Percentiles rank a stretch among this genome's conserved stretches.
Evolutionary conservation across 2,797 vertebrate species (phyloP).

Genomic region (Chloroceryle amazona): DNA sequence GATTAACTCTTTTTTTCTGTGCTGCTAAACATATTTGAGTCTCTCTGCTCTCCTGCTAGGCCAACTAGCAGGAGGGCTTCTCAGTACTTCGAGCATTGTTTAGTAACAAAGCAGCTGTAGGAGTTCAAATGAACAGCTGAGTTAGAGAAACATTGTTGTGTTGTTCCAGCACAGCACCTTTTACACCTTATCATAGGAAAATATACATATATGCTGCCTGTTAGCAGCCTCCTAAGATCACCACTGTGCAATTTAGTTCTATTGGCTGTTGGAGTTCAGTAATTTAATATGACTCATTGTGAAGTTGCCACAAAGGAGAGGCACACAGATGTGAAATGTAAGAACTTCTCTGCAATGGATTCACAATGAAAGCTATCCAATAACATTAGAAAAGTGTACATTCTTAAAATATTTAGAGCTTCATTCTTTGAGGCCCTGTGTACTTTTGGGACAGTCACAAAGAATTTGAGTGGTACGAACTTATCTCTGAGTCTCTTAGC

Average conservation of each 20-base stretch:
- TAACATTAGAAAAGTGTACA: neutral
- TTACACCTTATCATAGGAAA: neutral
- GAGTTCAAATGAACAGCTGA: neutral
- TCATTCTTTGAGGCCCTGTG: neutral
- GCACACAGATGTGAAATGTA: neutral
- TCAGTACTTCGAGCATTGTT: neutral
- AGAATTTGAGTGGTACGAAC: neutral
- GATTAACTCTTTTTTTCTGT: conserved; percentile 2
- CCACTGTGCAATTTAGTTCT: neutral
- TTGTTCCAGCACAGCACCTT: neutral
- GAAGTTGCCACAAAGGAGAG: neutral
- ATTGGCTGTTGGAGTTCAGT: neutral
- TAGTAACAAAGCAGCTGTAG: neutral
- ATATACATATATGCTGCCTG: neutral
- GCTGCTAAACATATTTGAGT: neutral
- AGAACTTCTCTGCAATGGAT: neutral
- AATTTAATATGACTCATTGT: neutral
- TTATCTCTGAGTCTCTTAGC: neutral
- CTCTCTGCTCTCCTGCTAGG: neutral
- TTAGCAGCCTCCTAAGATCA: neutral
- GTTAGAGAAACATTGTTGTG: neutral
- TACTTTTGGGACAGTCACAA: neutral
- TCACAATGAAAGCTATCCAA: neutral
- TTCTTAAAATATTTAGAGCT: neutral
- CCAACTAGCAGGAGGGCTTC: neutral